phyloP scores from a whole-genome alignment of 2,888 invertebrate species.

The Ectemnius continuus region DNA sequence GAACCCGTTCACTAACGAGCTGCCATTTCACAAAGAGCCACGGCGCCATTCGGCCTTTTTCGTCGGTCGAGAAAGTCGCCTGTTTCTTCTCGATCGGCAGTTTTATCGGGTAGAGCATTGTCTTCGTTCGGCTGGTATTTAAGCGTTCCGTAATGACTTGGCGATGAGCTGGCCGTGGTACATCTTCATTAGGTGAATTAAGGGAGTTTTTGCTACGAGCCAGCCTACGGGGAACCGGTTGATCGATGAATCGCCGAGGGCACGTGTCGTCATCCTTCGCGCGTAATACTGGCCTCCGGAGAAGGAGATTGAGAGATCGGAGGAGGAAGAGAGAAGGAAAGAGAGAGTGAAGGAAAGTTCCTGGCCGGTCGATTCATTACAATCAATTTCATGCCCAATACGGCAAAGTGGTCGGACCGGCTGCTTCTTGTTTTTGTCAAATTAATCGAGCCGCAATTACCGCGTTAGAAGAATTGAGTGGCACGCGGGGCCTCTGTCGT shows the following conservation, averaged over 20 bases:
- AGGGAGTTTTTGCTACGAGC: constrained; percentile 35
- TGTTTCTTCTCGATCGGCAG: not conserved
- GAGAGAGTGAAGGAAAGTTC: not conserved
- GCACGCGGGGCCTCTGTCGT: constrained; percentile 47
- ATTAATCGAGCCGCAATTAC: constrained; percentile 70
- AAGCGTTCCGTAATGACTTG: constrained; percentile 11
- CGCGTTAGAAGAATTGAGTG: constrained; percentile 60
- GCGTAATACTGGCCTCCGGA: not conserved
- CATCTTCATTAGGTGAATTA: constrained; percentile 48
- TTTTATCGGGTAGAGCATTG: not conserved
- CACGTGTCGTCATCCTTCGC: constrained; percentile 40
- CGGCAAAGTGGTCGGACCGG: constrained; percentile 48
- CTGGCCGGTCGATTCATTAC: constrained; percentile 45
- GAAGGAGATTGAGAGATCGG: constrained; percentile 20
- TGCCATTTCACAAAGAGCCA: constrained; percentile 3
- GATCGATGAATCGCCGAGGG: constrained; percentile 46
- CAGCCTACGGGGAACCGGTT: constrained; percentile 43
- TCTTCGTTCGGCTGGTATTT: not conserved
- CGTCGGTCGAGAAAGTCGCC: not conserved
- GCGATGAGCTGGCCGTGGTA: constrained; percentile 24
- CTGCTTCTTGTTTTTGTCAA: constrained; percentile 65
- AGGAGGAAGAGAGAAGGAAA: constrained; percentile 20
- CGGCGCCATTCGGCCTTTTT: not conserved
- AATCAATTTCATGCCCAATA: constrained; percentile 60
- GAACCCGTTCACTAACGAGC: constrained; percentile 5